Evolutionary conservation across 2,797 vertebrate genomes (phyloP).

Genomic region (Sebastes hubbsi): DNA sequence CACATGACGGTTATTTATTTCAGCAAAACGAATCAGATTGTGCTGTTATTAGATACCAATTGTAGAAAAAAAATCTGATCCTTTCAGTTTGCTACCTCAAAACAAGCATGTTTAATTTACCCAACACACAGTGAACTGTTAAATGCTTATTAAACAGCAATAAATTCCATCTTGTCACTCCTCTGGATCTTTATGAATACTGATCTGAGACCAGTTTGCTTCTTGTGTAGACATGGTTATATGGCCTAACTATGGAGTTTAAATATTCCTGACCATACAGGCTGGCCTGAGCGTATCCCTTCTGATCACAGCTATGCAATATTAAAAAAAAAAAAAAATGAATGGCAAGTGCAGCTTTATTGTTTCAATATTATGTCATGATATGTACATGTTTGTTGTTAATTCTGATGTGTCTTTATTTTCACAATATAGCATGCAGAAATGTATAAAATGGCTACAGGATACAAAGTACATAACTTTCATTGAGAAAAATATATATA

Average conservation of each 20-base stretch:
- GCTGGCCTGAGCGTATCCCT: constrained; percentile 45
- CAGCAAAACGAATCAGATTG: constrained; percentile 34
- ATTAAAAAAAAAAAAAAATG: constrained; percentile 45
- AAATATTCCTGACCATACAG: constrained; percentile 32
- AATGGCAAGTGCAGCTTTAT: constrained; percentile 76
- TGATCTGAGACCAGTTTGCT: constrained; percentile 30
- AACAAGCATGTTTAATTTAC: constrained; percentile 26
- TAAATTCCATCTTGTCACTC: constrained; percentile 36
- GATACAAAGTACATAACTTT: background rate
- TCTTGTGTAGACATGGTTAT: constrained; percentile 9
- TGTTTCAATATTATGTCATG: constrained; percentile 40
- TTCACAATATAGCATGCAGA: constrained; percentile 62
- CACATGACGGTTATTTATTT: constrained; percentile 28
- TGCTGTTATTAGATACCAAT: background rate
- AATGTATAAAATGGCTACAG: constrained; percentile 20
- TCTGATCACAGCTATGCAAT: constrained; percentile 79
- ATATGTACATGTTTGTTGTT: constrained; percentile 41
- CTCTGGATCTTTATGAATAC: constrained; percentile 35
- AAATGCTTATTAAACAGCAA: constrained; percentile 52
- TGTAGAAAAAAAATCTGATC: background rate
- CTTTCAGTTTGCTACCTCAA: constrained; percentile 69
- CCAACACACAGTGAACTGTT: background rate
- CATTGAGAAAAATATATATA: background rate
- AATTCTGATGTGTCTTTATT: constrained; percentile 46
- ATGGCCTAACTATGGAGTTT: background rate